Evolutionary conservation across 2,113 vertebrate genomes (phyloP).

Genomic region (Proteles cristata): DNA sequence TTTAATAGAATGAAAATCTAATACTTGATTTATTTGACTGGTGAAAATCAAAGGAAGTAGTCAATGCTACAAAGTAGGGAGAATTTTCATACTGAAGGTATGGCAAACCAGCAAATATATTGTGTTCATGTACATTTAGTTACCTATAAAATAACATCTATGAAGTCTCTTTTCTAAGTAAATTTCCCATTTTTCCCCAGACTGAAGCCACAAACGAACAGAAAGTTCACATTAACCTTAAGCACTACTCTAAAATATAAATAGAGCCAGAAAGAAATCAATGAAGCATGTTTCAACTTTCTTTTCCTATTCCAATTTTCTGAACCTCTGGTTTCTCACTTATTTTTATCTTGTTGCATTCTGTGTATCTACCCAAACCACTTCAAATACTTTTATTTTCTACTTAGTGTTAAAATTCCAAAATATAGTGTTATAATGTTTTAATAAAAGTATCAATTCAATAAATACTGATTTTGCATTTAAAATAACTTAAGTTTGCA

Average conservation of each 20-base stretch:
- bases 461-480: neutral
- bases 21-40: neutral
- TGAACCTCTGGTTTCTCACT: neutral
- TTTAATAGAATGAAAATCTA: conserved; percentile 34
- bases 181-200: neutral
- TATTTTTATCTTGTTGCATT: neutral
- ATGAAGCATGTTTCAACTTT: neutral
- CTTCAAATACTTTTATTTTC: neutral
- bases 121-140: neutral
- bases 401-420: neutral
- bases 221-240: neutral
- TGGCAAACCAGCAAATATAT: neutral
- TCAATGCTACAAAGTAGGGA: neutral
- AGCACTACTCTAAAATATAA: neutral
- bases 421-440: neutral
- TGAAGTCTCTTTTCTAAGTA: neutral
- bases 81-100: neutral
- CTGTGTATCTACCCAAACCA: neutral
- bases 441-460: conserved; percentile 8
- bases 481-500: neutral
- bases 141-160: neutral
- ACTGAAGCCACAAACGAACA: neutral
- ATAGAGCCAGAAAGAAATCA: neutral
- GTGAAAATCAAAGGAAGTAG: neutral
- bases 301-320: neutral